Conservation (phyloP, 2,113 vertebrate species). For the Crypturellus undulatus region DNA sequence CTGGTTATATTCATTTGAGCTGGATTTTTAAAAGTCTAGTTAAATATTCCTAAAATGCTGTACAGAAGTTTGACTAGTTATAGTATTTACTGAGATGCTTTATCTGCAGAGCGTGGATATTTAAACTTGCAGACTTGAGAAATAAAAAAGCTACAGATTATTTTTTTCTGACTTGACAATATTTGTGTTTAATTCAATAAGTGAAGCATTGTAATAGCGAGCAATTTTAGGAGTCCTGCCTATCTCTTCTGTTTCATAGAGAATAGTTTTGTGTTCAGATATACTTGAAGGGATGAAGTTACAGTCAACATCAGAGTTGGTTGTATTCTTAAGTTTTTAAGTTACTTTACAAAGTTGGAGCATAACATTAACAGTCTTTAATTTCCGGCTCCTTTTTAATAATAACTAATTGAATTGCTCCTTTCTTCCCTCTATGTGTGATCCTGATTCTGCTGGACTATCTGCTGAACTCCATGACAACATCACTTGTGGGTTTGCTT, state of each 20-base stretch:
- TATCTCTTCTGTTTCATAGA: not conserved
- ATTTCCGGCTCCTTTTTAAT: constrained; percentile 76
- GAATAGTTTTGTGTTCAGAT: not conserved
- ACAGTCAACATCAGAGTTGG: not conserved
- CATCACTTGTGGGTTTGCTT: constrained; percentile 83
- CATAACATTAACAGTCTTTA: constrained; percentile 71
- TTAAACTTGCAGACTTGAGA: not conserved
- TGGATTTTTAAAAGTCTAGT: not conserved
- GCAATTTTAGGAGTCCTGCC: too few relatives aligned
- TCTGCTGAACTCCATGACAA: constrained; percentile 85
- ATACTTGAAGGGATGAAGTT: not conserved
- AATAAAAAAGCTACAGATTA: not conserved
- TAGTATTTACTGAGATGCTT: not conserved
- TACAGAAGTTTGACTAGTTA: not conserved
- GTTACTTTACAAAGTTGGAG: constrained; percentile 59
- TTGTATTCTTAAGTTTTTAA: constrained; percentile 15
- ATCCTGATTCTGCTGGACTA: constrained; percentile 86
- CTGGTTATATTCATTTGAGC: not conserved
- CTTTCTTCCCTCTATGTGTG: constrained; percentile 89
- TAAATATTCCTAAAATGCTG: not conserved
- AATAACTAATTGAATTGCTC: constrained; percentile 90
- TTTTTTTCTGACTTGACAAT: not conserved
- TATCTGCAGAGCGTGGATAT: not conserved
- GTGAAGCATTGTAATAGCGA: not conserved
- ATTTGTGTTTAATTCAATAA: not conserved